Evolutionary conservation across 2,888 invertebrate species (phyloP).

Genomic region (Sminthurides aquaticus): DNA sequence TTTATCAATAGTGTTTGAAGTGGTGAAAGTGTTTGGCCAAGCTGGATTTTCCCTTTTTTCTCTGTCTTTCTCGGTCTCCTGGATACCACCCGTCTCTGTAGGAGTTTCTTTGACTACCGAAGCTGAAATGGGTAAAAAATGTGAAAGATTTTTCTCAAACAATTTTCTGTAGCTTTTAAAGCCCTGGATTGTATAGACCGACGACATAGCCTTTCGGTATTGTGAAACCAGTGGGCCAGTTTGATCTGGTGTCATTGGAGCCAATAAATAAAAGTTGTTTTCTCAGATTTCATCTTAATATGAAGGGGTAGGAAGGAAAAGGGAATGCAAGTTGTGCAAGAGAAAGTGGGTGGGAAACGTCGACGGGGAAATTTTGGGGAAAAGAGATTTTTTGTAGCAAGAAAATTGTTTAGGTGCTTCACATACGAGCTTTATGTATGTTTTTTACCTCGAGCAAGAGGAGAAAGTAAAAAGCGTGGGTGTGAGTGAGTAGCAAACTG

Average conservation of each 20-base stretch:
- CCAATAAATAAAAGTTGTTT: conserved; percentile 15
- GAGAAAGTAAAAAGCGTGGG: no score
- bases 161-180: neutral
- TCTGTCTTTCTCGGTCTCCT: neutral
- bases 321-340: no score
- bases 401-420: no score
- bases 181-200: neutral
- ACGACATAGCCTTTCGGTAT: neutral
- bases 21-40: neutral
- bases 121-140: neutral
- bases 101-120: neutral
- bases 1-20: neutral
- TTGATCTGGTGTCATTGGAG: conserved; percentile 15
- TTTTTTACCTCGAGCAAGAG: no score
- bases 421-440: no score
- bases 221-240: neutral
- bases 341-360: no score
- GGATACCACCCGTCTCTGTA: neutral
- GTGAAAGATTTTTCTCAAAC: neutral
- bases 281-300: no score
- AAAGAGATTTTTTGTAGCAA: no score
- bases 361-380: no score
- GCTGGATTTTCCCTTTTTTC: neutral
- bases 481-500: no score
- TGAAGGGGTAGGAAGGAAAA: neutral